phyloP scores from a whole-genome alignment of 2,113 vertebrate genomes.

The Serilophus lunatus region DNA sequence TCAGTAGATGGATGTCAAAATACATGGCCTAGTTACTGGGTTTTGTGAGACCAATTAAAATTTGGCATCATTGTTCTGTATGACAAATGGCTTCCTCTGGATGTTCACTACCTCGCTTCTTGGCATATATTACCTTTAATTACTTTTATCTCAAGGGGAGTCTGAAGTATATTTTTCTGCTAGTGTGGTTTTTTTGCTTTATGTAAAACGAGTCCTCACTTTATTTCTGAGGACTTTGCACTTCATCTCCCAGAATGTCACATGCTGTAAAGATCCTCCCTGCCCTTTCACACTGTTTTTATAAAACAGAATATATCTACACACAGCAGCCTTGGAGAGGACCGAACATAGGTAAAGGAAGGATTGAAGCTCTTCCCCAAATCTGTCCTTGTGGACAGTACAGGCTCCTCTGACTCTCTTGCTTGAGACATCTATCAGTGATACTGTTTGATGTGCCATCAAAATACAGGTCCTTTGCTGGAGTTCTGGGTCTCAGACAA shows the following conservation, averaged over 20 bases:
- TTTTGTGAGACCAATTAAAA: conserved; percentile 38
- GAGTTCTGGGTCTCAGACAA: background rate
- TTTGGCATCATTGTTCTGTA: background rate
- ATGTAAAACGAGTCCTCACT: background rate
- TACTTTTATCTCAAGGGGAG: conserved; percentile 16
- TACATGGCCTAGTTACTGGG: background rate
- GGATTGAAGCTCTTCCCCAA: background rate
- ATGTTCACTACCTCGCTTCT: background rate
- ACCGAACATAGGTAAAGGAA: background rate
- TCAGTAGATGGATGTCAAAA: background rate
- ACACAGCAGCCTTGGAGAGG: background rate
- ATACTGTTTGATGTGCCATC: fast-evolving
- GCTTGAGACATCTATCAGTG: background rate
- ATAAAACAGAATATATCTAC: background rate
- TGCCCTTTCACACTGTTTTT: background rate
- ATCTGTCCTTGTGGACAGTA: background rate
- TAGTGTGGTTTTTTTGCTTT: background rate
- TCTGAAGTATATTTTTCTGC: background rate
- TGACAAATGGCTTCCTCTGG: conserved; percentile 40
- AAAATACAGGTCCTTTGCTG: background rate
- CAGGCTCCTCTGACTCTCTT: background rate
- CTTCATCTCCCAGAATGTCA: background rate
- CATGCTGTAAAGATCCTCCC: background rate
- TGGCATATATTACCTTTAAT: background rate
- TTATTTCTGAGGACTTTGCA: background rate